Conservation (phyloP, 2,797 vertebrate genomes). For the Neomorphus geoffroyi region DNA sequence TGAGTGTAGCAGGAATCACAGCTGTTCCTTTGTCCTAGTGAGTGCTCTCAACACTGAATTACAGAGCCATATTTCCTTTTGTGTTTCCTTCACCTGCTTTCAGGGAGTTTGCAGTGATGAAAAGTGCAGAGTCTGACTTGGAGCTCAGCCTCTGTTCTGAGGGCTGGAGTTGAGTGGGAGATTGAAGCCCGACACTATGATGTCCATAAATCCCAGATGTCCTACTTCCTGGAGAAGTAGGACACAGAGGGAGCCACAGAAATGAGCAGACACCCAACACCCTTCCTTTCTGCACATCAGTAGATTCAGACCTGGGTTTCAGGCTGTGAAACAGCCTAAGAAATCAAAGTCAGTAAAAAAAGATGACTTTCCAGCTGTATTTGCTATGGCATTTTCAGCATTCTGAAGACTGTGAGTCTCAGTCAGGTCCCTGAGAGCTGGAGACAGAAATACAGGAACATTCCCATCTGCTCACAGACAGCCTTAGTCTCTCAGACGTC, state of each 20-base stretch:
- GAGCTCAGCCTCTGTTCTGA: not conserved
- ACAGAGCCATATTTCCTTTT: not conserved
- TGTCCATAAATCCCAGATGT: conserved; percentile 21
- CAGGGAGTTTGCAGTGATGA: not conserved
- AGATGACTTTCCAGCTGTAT: not conserved
- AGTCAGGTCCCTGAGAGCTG: conserved; percentile 4
- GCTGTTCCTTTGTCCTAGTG: not conserved
- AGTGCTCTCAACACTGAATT: not conserved
- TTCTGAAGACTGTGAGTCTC: not conserved
- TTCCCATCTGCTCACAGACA: conserved; percentile 30
- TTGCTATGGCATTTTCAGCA: conserved; percentile 10
- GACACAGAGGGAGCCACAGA: not conserved
- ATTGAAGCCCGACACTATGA: not conserved
- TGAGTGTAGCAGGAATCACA: not conserved
- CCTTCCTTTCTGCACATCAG: not conserved
- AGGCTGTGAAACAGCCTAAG: not conserved
- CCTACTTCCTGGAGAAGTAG: conserved; percentile 22
- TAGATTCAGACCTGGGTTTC: not conserved
- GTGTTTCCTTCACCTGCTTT: not conserved
- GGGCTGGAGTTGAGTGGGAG: not conserved
- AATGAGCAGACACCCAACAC: not conserved
- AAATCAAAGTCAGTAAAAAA: not conserved
- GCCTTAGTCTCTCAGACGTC: conserved; percentile 28
- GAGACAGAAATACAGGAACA: conserved; percentile 15
- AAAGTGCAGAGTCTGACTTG: not conserved